Evolutionary conservation across 2,797 vertebrate species (phyloP).

Genomic region (Salmo trutta): DNA sequence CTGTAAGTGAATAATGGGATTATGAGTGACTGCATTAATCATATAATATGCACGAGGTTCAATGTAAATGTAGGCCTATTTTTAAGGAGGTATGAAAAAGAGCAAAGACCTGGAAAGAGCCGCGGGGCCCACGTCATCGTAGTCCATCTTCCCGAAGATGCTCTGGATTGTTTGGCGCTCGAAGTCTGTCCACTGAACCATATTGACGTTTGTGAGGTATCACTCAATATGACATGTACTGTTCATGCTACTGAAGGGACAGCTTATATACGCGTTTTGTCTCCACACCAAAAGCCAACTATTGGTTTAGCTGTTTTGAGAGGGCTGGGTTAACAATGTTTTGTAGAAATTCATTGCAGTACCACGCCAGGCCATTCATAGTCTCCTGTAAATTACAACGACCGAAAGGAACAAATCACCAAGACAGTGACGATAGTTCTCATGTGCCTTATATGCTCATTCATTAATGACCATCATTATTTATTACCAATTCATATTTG

Average conservation of each 20-base stretch:
- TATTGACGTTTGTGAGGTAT: slow-evolving; percentile 35
- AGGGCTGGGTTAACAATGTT: background rate
- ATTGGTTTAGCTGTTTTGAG: background rate
- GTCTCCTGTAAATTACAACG: no score
- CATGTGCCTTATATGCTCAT: no score
- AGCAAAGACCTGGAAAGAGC: slow-evolving; percentile 49
- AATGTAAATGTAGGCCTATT: background rate
- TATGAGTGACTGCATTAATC: background rate
- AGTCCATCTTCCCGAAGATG: slow-evolving; percentile 54
- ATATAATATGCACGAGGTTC: background rate
- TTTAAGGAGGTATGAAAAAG: background rate
- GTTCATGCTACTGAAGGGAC: background rate
- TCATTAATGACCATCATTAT: no score
- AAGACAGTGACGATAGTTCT: no score
- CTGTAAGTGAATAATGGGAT: background rate
- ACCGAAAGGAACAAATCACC: no score
- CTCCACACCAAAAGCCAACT: background rate
- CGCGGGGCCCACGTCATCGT: slow-evolving; percentile 26
- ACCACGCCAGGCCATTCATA: no score
- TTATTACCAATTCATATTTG: no score
- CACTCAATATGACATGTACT: background rate
- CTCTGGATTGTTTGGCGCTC: slow-evolving; percentile 55
- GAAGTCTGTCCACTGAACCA: slow-evolving; percentile 65
- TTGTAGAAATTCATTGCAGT: background rate
- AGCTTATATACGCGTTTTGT: slow-evolving; percentile 1